Conservation (phyloP, 2,888 invertebrate genomes). For the Hoplodrina ambigua region DNA sequence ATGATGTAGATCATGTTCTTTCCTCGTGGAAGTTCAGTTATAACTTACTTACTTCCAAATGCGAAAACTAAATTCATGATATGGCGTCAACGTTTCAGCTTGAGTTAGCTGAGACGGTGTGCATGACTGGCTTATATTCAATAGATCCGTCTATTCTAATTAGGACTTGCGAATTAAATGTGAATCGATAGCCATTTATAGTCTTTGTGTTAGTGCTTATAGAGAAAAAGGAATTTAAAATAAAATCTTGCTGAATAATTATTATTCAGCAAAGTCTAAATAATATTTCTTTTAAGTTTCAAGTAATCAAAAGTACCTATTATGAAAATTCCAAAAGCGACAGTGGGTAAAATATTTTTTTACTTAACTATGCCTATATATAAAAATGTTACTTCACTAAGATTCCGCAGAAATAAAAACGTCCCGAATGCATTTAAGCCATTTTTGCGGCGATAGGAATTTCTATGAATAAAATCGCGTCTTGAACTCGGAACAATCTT, state of each 20-base stretch:
- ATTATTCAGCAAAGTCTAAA: not conserved
- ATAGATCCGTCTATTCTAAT: conserved; percentile 5
- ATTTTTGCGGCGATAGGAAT: conserved; percentile 34
- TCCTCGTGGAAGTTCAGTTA: not conserved
- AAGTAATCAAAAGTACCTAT: not conserved
- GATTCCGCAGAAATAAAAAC: conserved; percentile 15
- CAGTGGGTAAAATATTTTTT: not conserved
- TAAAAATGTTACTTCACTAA: conserved; percentile 3
- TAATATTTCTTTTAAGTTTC: not conserved
- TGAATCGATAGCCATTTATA: conserved; percentile 4
- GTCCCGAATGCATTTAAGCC: conserved; percentile 25
- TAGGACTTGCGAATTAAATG: conserved; percentile 2
- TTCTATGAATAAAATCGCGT: conserved; percentile 43
- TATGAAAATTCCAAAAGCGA: no score
- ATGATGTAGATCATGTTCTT: not conserved
- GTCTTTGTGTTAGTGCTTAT: not conserved
- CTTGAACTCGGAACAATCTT: conserved; percentile 25
- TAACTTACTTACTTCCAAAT: not conserved
- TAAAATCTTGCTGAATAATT: no score
- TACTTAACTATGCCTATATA: not conserved
- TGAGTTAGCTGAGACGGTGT: not conserved
- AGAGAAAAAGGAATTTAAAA: no score
- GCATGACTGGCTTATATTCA: not conserved
- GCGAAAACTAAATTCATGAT: conserved; percentile 5
- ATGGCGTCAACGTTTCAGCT: not conserved